Conservation (phyloP, 2,797 vertebrate species). For the Pangasius sanitwongsei region DNA sequence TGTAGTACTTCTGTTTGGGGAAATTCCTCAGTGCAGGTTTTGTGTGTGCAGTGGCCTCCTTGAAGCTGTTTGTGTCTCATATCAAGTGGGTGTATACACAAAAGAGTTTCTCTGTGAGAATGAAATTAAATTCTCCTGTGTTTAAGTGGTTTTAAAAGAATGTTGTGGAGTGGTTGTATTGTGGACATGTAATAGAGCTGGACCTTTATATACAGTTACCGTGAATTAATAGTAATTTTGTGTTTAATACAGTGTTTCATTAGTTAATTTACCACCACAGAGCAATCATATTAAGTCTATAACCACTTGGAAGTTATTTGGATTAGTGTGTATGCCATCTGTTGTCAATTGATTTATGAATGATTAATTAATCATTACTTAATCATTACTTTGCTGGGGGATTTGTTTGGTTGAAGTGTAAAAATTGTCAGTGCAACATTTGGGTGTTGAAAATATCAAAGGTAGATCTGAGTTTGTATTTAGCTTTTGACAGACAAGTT, state of each 20-base stretch:
- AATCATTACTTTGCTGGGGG: background rate
- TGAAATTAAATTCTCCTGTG: background rate
- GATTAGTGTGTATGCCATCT: background rate
- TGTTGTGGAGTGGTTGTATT: background rate
- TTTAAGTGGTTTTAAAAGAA: background rate
- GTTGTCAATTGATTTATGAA: background rate
- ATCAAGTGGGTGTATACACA: background rate
- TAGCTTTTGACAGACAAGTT: background rate
- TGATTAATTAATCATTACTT: background rate
- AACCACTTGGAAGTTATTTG: background rate
- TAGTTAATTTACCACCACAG: background rate
- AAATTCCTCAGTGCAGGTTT: background rate
- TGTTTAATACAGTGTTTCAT: background rate
- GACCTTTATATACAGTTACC: background rate
- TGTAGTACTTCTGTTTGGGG: slow-evolving; percentile 18
- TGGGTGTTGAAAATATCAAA: background rate
- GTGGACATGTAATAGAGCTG: background rate
- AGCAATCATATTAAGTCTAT: background rate
- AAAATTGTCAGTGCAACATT: background rate
- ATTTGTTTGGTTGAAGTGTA: background rate
- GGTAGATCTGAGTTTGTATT: background rate
- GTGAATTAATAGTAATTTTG: background rate
- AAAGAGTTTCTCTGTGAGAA: background rate
- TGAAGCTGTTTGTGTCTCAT: background rate
- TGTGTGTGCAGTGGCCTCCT: background rate